phyloP scores from a whole-genome alignment of 2,113 vertebrate species.

The Prinia subflava region DNA sequence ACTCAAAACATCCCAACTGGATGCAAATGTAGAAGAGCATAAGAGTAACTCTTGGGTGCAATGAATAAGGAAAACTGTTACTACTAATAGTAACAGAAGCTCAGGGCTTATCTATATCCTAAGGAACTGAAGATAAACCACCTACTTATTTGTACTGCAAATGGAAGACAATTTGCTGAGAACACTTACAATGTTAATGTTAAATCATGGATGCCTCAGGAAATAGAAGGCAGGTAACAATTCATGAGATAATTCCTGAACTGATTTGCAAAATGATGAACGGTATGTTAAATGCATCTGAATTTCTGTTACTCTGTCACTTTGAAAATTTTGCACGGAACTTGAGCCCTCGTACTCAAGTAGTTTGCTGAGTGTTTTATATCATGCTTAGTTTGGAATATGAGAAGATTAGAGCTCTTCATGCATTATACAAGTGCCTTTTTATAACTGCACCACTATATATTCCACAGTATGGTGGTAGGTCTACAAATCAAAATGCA shows the following conservation, averaged over 20 bases:
- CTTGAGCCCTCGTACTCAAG: background rate
- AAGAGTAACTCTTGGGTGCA: background rate
- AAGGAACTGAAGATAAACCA: background rate
- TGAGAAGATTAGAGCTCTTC: background rate
- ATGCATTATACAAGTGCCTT: background rate
- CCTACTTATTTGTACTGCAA: background rate
- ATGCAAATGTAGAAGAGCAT: background rate
- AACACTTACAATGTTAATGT: background rate
- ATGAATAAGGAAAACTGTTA: background rate
- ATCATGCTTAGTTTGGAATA: background rate
- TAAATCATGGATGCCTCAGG: background rate
- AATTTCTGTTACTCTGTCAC: background rate
- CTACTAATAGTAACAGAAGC: background rate
- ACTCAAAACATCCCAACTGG: background rate
- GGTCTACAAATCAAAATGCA: background rate
- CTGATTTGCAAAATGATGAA: background rate
- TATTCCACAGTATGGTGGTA: background rate
- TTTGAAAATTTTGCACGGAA: background rate
- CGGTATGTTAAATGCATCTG: fast-evolving
- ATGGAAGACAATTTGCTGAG: background rate
- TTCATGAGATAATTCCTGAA: background rate
- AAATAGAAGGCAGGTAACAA: background rate
- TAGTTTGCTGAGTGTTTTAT: background rate
- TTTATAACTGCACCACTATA: background rate
- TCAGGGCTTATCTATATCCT: background rate